Evolutionary conservation across 2,113 vertebrate species (phyloP).

Genomic region (Notarius quadriscutis): DNA sequence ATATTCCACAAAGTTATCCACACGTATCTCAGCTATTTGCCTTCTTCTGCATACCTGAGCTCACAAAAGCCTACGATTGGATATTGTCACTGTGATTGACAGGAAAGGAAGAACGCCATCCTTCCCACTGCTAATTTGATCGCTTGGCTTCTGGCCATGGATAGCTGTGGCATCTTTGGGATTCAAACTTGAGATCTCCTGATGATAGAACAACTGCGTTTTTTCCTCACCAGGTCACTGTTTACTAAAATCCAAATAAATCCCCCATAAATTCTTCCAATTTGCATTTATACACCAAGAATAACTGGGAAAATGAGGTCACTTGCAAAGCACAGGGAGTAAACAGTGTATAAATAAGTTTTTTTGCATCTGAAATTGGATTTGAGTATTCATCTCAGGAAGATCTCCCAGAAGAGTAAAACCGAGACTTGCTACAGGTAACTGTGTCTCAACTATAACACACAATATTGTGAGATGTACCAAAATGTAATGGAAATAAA

Average conservation of each 20-base stretch:
- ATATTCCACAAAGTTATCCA: too few relatives aligned
- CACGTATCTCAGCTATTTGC: neutral
- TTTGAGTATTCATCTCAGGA: neutral
- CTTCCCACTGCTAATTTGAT: neutral
- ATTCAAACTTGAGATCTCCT: neutral
- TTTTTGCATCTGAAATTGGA: neutral
- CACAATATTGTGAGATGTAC: too few relatives aligned
- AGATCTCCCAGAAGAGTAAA: neutral
- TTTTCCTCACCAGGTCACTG: neutral
- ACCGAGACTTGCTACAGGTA: neutral
- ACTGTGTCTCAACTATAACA: neutral
- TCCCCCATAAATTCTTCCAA: conserved; percentile 2
- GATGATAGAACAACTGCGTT: neutral
- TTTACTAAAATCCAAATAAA: neutral
- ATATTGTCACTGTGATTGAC: neutral
- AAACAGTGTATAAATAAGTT: neutral
- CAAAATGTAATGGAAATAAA: neutral
- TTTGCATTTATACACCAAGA: conserved; percentile 8
- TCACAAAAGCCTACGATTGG: neutral
- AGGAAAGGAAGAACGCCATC: neutral
- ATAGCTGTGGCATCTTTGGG: neutral
- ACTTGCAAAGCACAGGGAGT: neutral
- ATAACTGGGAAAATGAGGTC: neutral
- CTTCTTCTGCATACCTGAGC: neutral
- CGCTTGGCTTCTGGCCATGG: neutral